phyloP scores from a whole-genome alignment of 2,888 invertebrate genomes.

The Cantharis flavilabris region DNA sequence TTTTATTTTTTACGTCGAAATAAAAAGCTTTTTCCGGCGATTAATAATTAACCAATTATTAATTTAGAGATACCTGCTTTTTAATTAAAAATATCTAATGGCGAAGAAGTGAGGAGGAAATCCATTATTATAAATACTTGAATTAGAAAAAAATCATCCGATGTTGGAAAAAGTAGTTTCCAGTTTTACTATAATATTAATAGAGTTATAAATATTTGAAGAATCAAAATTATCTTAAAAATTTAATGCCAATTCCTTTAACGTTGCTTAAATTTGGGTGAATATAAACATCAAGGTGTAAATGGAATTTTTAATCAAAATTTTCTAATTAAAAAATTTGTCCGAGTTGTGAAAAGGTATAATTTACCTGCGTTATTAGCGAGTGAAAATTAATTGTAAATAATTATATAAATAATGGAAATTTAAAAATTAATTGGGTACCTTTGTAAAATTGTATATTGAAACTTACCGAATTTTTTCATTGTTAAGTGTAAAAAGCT shows the following conservation, averaged over 20 bases:
- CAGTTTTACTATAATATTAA: too few species aligned
- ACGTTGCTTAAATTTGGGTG: background rate
- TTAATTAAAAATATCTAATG: background rate
- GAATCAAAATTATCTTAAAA: too few species aligned
- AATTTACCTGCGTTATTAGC: background rate
- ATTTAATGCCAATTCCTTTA: background rate
- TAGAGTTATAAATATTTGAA: too few species aligned
- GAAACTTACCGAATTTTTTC: background rate
- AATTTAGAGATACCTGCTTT: background rate
- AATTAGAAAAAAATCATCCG: too few species aligned
- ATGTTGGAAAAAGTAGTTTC: too few species aligned
- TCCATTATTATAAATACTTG: too few species aligned
- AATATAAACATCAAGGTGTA: background rate
- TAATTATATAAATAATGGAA: background rate
- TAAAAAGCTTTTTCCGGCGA: background rate
- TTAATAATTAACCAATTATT: background rate
- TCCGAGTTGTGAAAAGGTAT: background rate
- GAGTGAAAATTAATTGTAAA: background rate
- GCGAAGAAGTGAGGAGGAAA: background rate
- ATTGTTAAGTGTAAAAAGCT: background rate
- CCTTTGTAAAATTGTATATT: background rate
- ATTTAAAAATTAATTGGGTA: background rate
- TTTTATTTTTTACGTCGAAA: background rate
- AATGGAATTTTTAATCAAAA: background rate
- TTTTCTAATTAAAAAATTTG: background rate